Evolutionary conservation across 2,888 invertebrate species (phyloP).

Genomic region (Rambutsinella grinnellia): DNA sequence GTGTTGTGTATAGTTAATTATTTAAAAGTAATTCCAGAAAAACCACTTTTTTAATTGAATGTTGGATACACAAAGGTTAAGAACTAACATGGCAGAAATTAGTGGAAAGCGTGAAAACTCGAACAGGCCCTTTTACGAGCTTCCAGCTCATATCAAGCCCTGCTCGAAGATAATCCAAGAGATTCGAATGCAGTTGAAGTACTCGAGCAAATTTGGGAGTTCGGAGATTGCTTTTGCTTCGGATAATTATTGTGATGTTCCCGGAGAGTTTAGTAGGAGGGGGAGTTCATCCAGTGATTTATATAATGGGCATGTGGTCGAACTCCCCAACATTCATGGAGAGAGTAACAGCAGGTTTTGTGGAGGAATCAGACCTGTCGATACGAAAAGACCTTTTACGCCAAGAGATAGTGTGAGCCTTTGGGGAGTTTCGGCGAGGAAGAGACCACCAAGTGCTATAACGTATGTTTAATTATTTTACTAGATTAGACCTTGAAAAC

Average conservation of each 20-base stretch:
- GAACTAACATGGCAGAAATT: too few relatives aligned
- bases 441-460: slow-evolving; percentile 65
- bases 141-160: slow-evolving; percentile 61
- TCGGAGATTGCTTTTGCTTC: slow-evolving; percentile 19
- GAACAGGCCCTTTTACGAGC: slow-evolving; percentile 62
- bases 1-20: neutral
- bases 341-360: slow-evolving; percentile 12
- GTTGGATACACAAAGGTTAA: slow-evolving; percentile 33
- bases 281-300: slow-evolving; percentile 5
- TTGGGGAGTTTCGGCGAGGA: slow-evolving; percentile 63
- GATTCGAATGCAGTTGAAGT: slow-evolving; percentile 55
- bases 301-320: slow-evolving; percentile 17
- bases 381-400: slow-evolving; percentile 65
- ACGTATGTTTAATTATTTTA: slow-evolving; percentile 44
- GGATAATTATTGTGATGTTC: neutral
- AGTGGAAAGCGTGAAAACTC: slow-evolving; percentile 17
- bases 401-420: slow-evolving; percentile 59
- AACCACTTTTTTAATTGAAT: slow-evolving; percentile 19
- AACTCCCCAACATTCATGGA: slow-evolving; percentile 38
- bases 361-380: slow-evolving; percentile 58
- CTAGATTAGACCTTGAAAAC: neutral
- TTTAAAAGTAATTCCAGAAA: neutral
- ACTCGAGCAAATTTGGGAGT: slow-evolving; percentile 41
- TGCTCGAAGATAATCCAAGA: slow-evolving; percentile 65
- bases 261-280: slow-evolving; percentile 8